Evolutionary conservation across 2,888 invertebrate species (phyloP).

Genomic region (Agrochola circellaris): DNA sequence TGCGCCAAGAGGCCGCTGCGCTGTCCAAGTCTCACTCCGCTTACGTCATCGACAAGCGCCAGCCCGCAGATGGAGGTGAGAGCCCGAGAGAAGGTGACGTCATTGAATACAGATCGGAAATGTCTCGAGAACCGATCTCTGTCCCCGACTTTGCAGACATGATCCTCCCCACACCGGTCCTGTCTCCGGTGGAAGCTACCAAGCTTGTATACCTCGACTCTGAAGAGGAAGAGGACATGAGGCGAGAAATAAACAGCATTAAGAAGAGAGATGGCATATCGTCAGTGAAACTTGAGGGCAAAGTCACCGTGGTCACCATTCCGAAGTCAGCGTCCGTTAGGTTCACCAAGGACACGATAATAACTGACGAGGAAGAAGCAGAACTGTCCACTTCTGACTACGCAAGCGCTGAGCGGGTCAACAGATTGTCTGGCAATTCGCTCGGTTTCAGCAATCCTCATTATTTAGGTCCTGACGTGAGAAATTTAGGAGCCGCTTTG

Average conservation of each 20-base stretch:
- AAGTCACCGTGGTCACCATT: constrained; percentile 88
- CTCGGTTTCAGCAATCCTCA: constrained; percentile 94
- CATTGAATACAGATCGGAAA: constrained; percentile 77
- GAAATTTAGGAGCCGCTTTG: constrained; percentile 92
- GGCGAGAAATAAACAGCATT: constrained; percentile 71
- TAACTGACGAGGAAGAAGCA: constrained; percentile 90
- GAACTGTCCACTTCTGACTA: constrained; percentile 94
- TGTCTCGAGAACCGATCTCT: constrained; percentile 93
- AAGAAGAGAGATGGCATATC: constrained; percentile 72
- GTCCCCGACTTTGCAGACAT: constrained; percentile 94
- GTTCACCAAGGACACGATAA: constrained; percentile 88
- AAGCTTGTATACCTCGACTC: constrained; percentile 93
- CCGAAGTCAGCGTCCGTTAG: constrained; percentile 91
- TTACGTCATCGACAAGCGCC: constrained; percentile 88
- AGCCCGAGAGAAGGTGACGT: constrained; percentile 78
- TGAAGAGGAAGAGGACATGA: constrained; percentile 91
- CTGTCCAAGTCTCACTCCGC: constrained; percentile 91
- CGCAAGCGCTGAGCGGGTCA: constrained; percentile 93
- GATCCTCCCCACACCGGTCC: constrained; percentile 91
- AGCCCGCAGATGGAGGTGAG: constrained; percentile 75
- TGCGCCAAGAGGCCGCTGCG: constrained; percentile 79
- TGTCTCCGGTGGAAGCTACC: constrained; percentile 93
- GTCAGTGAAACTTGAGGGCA: constrained; percentile 83
- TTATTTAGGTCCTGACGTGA: constrained; percentile 93
- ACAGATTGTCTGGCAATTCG: constrained; percentile 88